Base-by-base conservation (phyloP, 2,797 vertebrate species). In the Scarus forsteni region DNA sequence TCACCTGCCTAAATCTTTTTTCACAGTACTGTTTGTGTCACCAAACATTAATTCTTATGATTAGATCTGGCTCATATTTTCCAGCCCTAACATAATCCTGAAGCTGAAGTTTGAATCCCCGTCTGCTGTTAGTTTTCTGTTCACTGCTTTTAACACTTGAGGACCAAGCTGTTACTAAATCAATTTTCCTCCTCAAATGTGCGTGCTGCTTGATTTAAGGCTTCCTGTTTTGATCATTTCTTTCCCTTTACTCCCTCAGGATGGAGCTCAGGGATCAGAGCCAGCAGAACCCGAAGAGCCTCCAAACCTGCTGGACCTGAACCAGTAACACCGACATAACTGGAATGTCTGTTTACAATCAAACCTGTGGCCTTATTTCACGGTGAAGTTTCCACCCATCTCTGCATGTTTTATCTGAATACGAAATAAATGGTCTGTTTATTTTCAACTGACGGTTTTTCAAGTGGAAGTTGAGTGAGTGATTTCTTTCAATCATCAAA, bases 261-360 rank as follows among this genome's bases (percentile, higher is more conserved):
- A 91, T 0, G 16, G 44, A 36, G 51, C 65, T 76, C 77, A 77
- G 27, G 85, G 34, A 10, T 7, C n/a, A 38, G 87, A 90, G 42
- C 70, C 75, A 35, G 58, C 61, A 44, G 81, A 85, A 63, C 72
- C 73, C 0, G 67, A 73, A 64, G 85, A 88, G 55, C 59, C 80
- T 38, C 70, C 85, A 59, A 81, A 86, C 34, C 38, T 88, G 18
- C 72, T 91, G 66, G 85, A 90, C 39, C 61, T 89, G 72, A 73
- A 80, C 54, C 10, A 81, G 56, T 75, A 74, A 3, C 51, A 16
- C 38, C 66, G 75, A 27, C 44, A n/a, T 43, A 58, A 66, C 59
- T 56, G 18, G 45, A 6, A 36, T 14, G 10, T 42, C 18, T 60
- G 58, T 74, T 70, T 76, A 65, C 59, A 63, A 8, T 71, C 10